These are phyloP conservation scores for Yponomeuta sedellus DNA, from an alignment of 2,888 invertebrate species.

Conservation along the genomic window DNA sequence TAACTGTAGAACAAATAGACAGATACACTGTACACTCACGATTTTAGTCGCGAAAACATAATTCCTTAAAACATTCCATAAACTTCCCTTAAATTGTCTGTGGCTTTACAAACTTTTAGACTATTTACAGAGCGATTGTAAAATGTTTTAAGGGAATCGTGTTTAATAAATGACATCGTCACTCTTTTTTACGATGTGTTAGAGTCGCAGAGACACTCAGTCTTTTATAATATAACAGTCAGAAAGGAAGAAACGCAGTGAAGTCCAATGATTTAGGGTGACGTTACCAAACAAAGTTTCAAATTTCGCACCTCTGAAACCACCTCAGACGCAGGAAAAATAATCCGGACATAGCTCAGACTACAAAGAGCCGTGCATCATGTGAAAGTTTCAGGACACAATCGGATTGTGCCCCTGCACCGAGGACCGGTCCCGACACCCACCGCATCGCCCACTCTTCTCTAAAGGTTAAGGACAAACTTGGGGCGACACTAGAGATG, in stretches of 20 bases:
- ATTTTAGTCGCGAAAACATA: too few relatives aligned
- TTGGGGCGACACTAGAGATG: conserved; percentile 30
- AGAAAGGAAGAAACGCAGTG: not conserved
- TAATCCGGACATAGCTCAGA: not conserved
- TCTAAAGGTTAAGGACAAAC: conserved; percentile 57
- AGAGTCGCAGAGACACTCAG: too few relatives aligned
- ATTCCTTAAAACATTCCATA: too few relatives aligned
- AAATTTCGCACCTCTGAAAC: not conserved
- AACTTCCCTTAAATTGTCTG: too few relatives aligned
- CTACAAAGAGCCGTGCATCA: conserved; percentile 19
- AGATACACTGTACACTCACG: too few relatives aligned
- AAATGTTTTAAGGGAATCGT: too few relatives aligned
- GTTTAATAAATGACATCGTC: too few relatives aligned
- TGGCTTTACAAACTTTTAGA: too few relatives aligned
- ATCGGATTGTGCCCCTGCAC: not conserved
- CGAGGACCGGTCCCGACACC: not conserved
- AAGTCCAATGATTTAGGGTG: not conserved
- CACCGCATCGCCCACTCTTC: conserved; percentile 33
- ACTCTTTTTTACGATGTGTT: too few relatives aligned
- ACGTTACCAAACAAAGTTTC: not conserved
- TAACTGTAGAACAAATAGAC: too few relatives aligned
- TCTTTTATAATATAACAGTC: too few relatives aligned
- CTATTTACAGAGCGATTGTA: too few relatives aligned
- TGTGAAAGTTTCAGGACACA: conserved; percentile 14
- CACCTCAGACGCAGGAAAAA: not conserved